Evolutionary conservation across 2,888 invertebrate species (phyloP).

Genomic region (Venusia cambrica): DNA sequence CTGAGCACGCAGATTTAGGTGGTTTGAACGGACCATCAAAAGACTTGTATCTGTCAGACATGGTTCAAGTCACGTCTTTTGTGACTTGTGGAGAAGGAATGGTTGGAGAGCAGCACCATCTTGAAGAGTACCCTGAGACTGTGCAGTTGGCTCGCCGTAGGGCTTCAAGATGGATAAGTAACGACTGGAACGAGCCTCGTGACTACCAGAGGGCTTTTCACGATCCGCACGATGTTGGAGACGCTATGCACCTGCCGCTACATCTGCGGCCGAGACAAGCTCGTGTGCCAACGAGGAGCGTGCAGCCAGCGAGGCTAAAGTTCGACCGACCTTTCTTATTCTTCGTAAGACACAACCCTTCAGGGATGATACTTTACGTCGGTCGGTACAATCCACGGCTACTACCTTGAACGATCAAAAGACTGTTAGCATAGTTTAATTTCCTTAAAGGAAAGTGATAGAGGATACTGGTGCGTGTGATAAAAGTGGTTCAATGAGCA

Average conservation of each 20-base stretch:
- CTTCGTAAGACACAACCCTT: conserved; percentile 93
- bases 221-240: conserved; percentile 81
- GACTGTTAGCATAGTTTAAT: conserved; percentile 75
- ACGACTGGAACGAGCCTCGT: conserved; percentile 77
- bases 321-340: conserved; percentile 94
- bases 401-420: conserved; percentile 82
- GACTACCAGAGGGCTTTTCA: conserved; percentile 86
- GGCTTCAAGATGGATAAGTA: conserved; percentile 67
- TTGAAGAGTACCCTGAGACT: conserved; percentile 90
- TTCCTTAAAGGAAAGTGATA: conserved; percentile 76
- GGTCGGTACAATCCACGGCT: conserved; percentile 93
- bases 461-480: conserved; percentile 68
- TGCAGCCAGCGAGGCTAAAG: conserved; percentile 85
- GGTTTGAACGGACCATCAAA: conserved; percentile 90
- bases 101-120: conserved; percentile 87
- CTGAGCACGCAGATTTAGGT: conserved; percentile 88
- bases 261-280: conserved; percentile 87
- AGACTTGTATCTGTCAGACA: conserved; percentile 91
- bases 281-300: conserved; percentile 84
- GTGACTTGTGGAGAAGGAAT: conserved; percentile 89
- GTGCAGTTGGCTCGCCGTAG: conserved; percentile 64
- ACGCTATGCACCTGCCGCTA: conserved; percentile 82
- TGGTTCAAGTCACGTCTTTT: conserved; percentile 91
- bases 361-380: conserved; percentile 94
- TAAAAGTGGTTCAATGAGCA: conserved; percentile 64